These are phyloP conservation scores for Linurgus olivaceus DNA, from an alignment of 2,797 vertebrate genomes.

Conservation along the genomic window DNA sequence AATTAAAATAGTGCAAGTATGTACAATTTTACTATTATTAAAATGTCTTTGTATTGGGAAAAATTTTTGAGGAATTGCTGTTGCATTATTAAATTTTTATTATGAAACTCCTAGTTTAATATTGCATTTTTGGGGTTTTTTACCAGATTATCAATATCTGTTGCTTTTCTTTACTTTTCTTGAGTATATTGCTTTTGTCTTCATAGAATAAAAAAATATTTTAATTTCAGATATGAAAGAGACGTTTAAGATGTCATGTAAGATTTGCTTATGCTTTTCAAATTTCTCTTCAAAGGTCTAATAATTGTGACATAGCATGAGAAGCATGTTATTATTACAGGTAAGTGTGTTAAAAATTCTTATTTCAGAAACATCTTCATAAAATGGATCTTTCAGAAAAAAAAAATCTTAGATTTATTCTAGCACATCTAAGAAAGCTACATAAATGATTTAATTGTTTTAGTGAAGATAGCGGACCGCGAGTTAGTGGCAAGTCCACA, in stretches of 20 bases:
- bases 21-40: background rate
- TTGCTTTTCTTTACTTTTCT: background rate
- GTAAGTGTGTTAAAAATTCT: background rate
- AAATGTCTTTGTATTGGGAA: background rate
- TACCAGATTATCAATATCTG: background rate
- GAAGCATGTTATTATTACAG: background rate
- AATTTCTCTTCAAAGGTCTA: background rate
- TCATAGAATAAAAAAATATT: background rate
- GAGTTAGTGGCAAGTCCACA: background rate
- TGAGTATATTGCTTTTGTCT: background rate
- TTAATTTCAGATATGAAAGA: background rate
- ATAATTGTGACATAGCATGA: background rate
- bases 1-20: background rate
- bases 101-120: background rate
- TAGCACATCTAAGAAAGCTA: background rate
- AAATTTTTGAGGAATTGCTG: background rate
- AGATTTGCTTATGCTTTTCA: background rate
- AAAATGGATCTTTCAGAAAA: background rate
- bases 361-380: background rate
- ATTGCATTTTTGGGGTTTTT: background rate
- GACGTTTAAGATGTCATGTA: background rate
- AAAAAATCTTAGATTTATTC: background rate
- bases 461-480: background rate
- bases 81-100: background rate
- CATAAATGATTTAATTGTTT: background rate